These are phyloP conservation scores for Cenopis cana DNA, from an alignment of 2,888 invertebrate genomes.

Conservation along the genomic window DNA sequence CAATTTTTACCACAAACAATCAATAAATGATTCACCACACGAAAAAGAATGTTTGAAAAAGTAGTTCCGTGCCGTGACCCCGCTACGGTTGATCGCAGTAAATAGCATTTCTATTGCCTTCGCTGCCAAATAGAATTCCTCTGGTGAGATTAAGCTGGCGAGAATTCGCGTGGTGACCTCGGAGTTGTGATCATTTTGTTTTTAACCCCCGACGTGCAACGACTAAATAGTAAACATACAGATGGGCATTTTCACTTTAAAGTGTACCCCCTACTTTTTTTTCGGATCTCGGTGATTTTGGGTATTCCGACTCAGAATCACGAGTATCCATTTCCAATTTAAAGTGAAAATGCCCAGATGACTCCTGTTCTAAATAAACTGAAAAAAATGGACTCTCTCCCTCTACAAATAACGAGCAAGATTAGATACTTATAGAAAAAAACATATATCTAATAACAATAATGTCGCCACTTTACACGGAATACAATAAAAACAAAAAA, in stretches of 20 bases:
- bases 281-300: too few species aligned
- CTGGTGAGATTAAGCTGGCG: slow-evolving; percentile 52
- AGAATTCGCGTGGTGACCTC: slow-evolving; percentile 42
- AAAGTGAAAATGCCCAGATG: too few species aligned
- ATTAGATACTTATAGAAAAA: too few species aligned
- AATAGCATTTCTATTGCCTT: slow-evolving; percentile 70
- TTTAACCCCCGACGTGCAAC: too few species aligned
- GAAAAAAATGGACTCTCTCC: too few species aligned
- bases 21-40: slow-evolving; percentile 42
- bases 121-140: slow-evolving; percentile 58
- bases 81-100: slow-evolving; percentile 76
- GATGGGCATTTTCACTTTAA: too few species aligned
- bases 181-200: slow-evolving; percentile 38
- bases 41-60: slow-evolving; percentile 68
- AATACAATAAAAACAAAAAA: background rate
- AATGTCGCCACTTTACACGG: background rate
- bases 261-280: too few species aligned
- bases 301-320: too few species aligned
- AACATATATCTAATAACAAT: background rate
- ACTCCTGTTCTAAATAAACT: too few species aligned
- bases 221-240: too few species aligned
- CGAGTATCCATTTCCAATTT: too few species aligned
- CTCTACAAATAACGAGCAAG: too few species aligned
- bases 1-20: slow-evolving; percentile 34
- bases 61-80: slow-evolving; percentile 81